A percentile compares a stretch with the other conserved stretches of the same genome.
phyloP scores from a whole-genome alignment of 2,888 invertebrate species.

The Erebia epiphron region DNA sequence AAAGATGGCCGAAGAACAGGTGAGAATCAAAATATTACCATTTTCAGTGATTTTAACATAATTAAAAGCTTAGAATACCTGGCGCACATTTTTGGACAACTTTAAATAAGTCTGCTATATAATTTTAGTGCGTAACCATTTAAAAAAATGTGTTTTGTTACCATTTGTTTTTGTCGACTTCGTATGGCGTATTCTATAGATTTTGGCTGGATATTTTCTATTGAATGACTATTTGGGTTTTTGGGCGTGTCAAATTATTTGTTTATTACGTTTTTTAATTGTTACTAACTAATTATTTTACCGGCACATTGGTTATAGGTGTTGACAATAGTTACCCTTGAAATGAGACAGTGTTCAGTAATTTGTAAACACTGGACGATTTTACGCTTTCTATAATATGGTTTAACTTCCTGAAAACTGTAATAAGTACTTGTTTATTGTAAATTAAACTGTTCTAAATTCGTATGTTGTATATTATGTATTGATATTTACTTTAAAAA shows the following conservation, averaged over 20 bases:
- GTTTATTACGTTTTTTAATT: constrained; percentile 5
- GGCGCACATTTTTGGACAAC: not conserved
- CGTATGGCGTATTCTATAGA: constrained; percentile 34
- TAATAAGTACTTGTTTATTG: not conserved
- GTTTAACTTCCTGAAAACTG: constrained; percentile 9
- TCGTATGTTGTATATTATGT: too few species aligned
- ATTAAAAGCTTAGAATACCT: constrained; percentile 39
- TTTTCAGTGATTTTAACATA: constrained; percentile 65
- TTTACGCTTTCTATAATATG: constrained; percentile 16
- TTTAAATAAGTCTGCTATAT: not conserved
- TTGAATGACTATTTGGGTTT: constrained; percentile 2
- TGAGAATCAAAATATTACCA: constrained; percentile 82
- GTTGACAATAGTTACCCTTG: constrained; percentile 65
- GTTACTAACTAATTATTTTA: constrained; percentile 41
- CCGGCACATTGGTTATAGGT: constrained; percentile 74
- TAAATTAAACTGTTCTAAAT: not conserved
- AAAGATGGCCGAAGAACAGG: constrained; percentile 92
- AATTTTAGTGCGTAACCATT: constrained; percentile 1
- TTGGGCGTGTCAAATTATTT: not conserved
- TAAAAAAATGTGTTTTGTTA: constrained; percentile 7
- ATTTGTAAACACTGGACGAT: constrained; percentile 13
- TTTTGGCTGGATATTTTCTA: constrained; percentile 26
- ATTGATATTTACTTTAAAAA: not conserved
- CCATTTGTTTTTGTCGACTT: constrained; percentile 30
- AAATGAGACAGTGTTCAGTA: constrained; percentile 38